Conservation (phyloP, 2,888 invertebrate species). For the Scaptomyza reducta region DNA sequence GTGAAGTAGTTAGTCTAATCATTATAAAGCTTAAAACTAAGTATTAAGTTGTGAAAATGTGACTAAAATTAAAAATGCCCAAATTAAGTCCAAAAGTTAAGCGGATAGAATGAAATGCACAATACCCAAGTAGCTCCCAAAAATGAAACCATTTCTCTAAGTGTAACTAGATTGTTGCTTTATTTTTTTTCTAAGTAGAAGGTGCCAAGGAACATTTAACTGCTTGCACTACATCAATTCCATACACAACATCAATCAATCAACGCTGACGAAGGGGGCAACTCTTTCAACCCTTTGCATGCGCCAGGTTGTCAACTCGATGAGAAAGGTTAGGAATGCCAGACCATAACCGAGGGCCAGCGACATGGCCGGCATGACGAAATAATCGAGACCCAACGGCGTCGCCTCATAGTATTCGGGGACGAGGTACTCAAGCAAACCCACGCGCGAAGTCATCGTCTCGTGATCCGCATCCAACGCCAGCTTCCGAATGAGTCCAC, state of each 20-base stretch:
- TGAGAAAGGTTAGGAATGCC: slow-evolving; percentile 61
- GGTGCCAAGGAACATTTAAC: slow-evolving; percentile 30
- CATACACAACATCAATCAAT: slow-evolving; percentile 54
- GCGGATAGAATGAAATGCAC: no score
- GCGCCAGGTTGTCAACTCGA: slow-evolving; percentile 66
- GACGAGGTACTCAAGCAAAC: slow-evolving; percentile 54
- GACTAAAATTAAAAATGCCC: background rate
- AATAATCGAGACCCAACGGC: slow-evolving; percentile 68
- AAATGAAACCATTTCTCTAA: slow-evolving; percentile 14
- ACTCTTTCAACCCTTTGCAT: slow-evolving; percentile 16
- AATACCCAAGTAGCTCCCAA: background rate
- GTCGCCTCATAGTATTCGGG: slow-evolving; percentile 57
- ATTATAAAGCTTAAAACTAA: background rate
- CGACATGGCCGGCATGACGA: slow-evolving; percentile 75
- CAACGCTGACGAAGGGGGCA: slow-evolving; percentile 39
- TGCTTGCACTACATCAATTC: slow-evolving; percentile 40
- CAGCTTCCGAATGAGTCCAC: slow-evolving; percentile 59
- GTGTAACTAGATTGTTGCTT: slow-evolving; percentile 40
- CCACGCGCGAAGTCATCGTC: slow-evolving; percentile 63
- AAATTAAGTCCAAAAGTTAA: no score
- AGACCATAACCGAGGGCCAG: slow-evolving; percentile 60
- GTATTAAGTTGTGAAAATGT: background rate
- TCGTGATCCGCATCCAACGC: slow-evolving; percentile 57
- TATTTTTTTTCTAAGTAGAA: slow-evolving; percentile 28
- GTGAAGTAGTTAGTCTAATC: background rate